Conservation (phyloP, 53 echinoderm and acorn worm genomes). For the Mesocentrotus franciscanus region DNA sequence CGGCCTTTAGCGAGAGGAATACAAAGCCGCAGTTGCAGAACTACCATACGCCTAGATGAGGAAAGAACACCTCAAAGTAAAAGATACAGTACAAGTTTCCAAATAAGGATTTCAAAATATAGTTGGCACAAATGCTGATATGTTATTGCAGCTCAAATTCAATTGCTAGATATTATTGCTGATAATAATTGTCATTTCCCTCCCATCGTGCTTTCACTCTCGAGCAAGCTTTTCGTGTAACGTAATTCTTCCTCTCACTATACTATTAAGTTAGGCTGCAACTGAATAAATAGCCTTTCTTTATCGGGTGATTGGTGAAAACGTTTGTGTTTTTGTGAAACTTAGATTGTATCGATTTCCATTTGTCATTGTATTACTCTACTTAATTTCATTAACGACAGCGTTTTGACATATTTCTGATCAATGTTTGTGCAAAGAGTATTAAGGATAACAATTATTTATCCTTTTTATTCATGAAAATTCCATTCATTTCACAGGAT, state of each 20-base stretch:
- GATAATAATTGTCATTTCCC: no score
- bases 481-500: constrained; percentile 1
- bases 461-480: background rate
- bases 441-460: background rate
- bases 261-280: no score
- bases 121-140: no score
- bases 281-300: background rate
- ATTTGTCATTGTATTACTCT: background rate
- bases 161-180: background rate
- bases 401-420: background rate
- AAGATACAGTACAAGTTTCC: background rate
- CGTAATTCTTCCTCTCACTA: no score
- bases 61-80: no score
- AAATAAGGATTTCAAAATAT: background rate
- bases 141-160: background rate
- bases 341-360: background rate
- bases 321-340: background rate
- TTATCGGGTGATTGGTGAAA: background rate
- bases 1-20: no score
- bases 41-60: no score
- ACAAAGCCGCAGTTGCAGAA: no score
- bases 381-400: background rate
- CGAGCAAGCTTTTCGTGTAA: no score
- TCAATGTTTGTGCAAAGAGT: background rate
- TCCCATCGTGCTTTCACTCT: background rate